These are phyloP conservation scores for Enteromius treurensis DNA, from an alignment of 2,797 vertebrate genomes.

Conservation along the genomic window DNA sequence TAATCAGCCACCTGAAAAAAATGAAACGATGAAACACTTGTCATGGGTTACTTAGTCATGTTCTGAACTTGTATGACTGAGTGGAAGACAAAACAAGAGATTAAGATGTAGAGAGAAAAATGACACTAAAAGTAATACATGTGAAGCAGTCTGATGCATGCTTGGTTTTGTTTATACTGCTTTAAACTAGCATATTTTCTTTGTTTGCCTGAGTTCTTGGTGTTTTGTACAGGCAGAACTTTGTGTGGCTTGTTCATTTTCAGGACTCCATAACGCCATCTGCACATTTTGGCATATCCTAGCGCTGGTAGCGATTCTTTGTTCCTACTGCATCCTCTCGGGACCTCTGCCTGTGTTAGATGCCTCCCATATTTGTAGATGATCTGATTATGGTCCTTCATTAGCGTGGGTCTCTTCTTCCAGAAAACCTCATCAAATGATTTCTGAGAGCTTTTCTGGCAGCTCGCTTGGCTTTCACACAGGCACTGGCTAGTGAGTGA, in stretches of 20 bases:
- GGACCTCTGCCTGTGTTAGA: not conserved
- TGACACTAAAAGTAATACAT: not conserved
- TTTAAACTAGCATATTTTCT: not conserved
- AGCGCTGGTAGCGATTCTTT: not conserved
- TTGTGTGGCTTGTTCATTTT: constrained; percentile 44
- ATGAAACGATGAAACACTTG: not conserved
- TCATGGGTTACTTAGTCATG: not conserved
- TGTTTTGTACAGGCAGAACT: constrained; percentile 29
- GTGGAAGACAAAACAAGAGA: not conserved
- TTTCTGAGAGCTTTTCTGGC: constrained; percentile 28
- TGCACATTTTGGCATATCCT: constrained; percentile 22
- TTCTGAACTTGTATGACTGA: not conserved
- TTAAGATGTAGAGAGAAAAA: not conserved
- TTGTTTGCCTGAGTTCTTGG: constrained; percentile 4
- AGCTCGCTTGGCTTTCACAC: not conserved
- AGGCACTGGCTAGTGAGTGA: not conserved
- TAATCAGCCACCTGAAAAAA: not conserved
- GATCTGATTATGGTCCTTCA: constrained; percentile 46
- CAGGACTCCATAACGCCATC: constrained; percentile 26
- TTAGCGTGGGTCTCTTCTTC: constrained; percentile 34
- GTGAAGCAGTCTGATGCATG: not conserved
- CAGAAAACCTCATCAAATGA: constrained; percentile 42
- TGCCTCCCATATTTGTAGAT: constrained; percentile 25
- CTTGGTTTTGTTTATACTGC: not conserved
- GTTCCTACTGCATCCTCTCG: constrained; percentile 1